These are phyloP conservation scores for Drosophila elegans DNA, from an alignment of 1,140 invertebrate genomes.

Conservation along the genomic window DNA sequence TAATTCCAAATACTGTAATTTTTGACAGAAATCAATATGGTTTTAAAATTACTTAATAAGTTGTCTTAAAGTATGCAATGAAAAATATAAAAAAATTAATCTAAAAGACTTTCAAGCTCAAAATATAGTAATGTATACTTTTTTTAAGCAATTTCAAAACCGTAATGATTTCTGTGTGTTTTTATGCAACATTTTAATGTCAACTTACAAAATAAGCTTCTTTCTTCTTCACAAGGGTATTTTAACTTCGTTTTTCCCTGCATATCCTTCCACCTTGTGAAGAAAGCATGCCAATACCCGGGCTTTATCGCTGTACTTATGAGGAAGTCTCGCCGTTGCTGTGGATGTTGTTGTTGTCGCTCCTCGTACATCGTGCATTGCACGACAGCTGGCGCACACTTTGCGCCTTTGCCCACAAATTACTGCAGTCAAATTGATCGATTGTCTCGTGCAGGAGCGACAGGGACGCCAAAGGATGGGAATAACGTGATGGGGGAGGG, in stretches of 20 bases:
- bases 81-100: neutral
- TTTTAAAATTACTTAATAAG: too few species aligned
- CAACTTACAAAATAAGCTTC: too few species aligned
- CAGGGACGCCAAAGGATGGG: constrained; percentile 20
- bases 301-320: constrained; percentile 38
- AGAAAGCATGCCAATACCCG: constrained; percentile 19
- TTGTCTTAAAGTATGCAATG: too few species aligned
- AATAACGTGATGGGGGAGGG: neutral
- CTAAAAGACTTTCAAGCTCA: too few species aligned
- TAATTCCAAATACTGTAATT: too few species aligned
- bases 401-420: constrained; percentile 77
- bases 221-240: constrained; percentile 18
- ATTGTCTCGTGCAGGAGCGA: constrained; percentile 63
- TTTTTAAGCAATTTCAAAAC: too few species aligned
- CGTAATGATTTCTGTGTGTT: too few species aligned
- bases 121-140: too few species aligned
- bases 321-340: constrained; percentile 37
- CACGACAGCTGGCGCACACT: constrained; percentile 72
- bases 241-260: constrained; percentile 5
- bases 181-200: too few species aligned
- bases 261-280: neutral
- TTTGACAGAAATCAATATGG: too few species aligned
- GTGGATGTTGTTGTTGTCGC: constrained; percentile 37
- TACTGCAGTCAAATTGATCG: constrained; percentile 82
- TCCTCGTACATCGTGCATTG: constrained; percentile 37